Evolutionary conservation across 2,113 vertebrate species (phyloP), one percentile per base, ranked within the genome.

Genomic region (Erythrolamprus reginae): DNA sequence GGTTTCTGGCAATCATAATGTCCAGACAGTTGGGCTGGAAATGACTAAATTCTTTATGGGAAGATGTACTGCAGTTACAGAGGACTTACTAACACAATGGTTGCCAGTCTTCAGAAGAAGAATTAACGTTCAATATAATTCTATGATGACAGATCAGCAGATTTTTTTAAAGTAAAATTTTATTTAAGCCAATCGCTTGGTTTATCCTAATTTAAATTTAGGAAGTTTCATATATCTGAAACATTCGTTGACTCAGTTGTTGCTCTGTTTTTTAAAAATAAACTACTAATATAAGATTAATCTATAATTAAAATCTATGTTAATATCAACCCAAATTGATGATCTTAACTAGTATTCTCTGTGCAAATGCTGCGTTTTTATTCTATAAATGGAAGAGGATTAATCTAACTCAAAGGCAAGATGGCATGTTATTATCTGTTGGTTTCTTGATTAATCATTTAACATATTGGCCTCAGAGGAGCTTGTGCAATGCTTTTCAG

Each of bases 271-370:
- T n/a, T n/a, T n/a, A n/a, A n/a, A n/a, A n/a, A n/a, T 89, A 93
- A 95, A 87, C 90, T 86, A 86, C 89, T 93, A 95, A 93, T 5
- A 85, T 91, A 95, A 93, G 10, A 56, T 93, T 93, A 4, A 91
- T 94, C 93, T 95, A 88, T 94, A 96, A 94, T 93, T 93, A 95
- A 93, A 94, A 94, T 93, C 61, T 92, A 90, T 93, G 93, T 94
- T 86, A 92, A 52, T 92, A 84, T 89, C 94, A 95, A 94, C 88
- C 91, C 89, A 91, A 89, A 86, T 93, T 92, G 56, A 92, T 92
- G 93, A 93, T 88, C 88, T 94, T 94, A 94, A 92, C 85, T 91
- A 52, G 42, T 88, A 84, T 90, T 92, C 94, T 91, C 88, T 93
- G 38, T 93, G 85, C 65, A 93, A 93, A 92, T 93, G 82, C 42